phyloP scores from a whole-genome alignment of 2,113 vertebrate species.

The Illadopsis cleaveri region DNA sequence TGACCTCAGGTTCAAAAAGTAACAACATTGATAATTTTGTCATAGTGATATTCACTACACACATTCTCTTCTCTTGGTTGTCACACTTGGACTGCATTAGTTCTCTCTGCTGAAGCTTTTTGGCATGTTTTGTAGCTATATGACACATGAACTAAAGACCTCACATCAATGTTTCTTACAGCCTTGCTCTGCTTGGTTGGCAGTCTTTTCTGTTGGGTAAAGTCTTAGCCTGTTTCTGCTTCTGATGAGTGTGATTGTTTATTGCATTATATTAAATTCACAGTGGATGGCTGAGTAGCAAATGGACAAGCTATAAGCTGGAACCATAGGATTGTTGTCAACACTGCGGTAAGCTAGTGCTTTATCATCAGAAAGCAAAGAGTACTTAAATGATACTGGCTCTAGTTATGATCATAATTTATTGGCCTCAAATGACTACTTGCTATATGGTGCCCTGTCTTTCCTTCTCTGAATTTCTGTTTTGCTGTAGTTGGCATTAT shows the following conservation, averaged over 20 bases:
- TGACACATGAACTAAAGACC: neutral
- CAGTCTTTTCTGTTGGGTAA: neutral
- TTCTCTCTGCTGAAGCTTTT: neutral
- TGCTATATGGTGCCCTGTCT: neutral
- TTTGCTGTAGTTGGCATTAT: constrained; percentile 34
- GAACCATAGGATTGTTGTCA: constrained; percentile 57
- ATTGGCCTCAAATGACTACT: constrained; percentile 31
- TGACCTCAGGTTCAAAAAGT: neutral
- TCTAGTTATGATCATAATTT: constrained; percentile 53
- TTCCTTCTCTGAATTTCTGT: constrained; percentile 10
- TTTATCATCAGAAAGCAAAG: constrained; percentile 70
- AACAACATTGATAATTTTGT: neutral
- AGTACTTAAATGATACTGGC: constrained; percentile 64
- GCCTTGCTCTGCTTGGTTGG: neutral
- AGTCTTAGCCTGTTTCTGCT: neutral
- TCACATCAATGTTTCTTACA: neutral
- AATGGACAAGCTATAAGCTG: constrained; percentile 34
- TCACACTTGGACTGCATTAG: neutral
- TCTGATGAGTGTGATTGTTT: constrained; percentile 13
- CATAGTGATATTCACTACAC: neutral
- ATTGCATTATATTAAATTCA: constrained; percentile 47
- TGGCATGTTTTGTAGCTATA: neutral
- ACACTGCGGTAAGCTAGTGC: constrained; percentile 13
- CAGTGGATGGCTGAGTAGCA: constrained; percentile 44
- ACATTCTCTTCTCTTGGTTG: accelerated